Evolutionary conservation across 2,888 invertebrate genomes (phyloP), one percentile per base, ranked within the genome.

Genomic region (Brenthis daphne): DNA sequence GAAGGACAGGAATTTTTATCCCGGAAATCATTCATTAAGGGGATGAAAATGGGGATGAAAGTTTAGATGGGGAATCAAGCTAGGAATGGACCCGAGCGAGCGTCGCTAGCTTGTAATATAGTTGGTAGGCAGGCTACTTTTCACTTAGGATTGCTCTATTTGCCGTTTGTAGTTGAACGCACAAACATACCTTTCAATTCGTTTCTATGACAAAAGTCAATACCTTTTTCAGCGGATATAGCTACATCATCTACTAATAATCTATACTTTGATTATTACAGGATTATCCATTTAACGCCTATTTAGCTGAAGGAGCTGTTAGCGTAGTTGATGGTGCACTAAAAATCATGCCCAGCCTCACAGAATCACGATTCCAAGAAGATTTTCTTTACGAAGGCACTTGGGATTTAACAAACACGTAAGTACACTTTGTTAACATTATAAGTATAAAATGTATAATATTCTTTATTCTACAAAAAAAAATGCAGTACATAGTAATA

Each of bases 271-370:
- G 12, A 64, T 56, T 14, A 56, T 77, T 76, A 6, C 76, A 95
- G 95, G 95, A 95, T 82, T 95, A 94, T 83, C 95, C 96, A 56
- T 96, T 96, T 86, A 95, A 95, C 71, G 85, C 95, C 14, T 96
- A 96, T 79, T 86, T 89, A 73, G 93, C 95, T 71, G 93, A 94
- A 2, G 87, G 90, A n/a, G 95, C 95, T 16, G 81, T 95, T 6
- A 81, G 73, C 33, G 81, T 94, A 0, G 82, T 85, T 20, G 87
- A 94, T 58, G 94, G 95, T 0, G 84, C 87, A 2, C 87, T 97
- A 12, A 86, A 91, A 71, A 94, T 97, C 65, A 93, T 86, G 51
- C 96, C 96, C 0, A 82, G 90, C 0, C 79, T 92, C 1, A 81
- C 94, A 2, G 94, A 94, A 64, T 82, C 87, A 0, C 82, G 88